Base-by-base conservation (phyloP, 2,113 vertebrate genomes). In the Melanotaenia duboulayi region DNA sequence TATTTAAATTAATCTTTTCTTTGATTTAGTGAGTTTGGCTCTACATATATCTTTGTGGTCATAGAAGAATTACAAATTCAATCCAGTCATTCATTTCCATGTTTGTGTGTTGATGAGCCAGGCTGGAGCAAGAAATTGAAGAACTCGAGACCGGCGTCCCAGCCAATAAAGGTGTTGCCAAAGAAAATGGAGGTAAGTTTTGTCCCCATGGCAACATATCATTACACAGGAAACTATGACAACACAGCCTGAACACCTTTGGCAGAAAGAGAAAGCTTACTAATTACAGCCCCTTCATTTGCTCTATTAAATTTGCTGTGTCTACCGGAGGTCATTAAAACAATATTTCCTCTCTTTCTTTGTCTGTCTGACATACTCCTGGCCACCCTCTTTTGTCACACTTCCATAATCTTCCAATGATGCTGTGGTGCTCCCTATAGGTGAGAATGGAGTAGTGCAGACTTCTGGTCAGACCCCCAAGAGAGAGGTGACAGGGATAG, bases 71-170 rank as follows among this genome's bases (percentile, higher is more conserved):
- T 23, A 13, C 4, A 39, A 37, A 19, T 60, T 49, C 2, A 35
- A 42, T 42, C 24, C 2, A 52, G 22, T 65, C 12, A 23, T 55
- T 25, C 1, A 51, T 42, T 44, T 54, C 19, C 37, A 46, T 74
- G n/a, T 48, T 10, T 65, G 22, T 70, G 57, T 75, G 67, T 75
- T 20, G 77, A 11, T 67, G 67, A 62, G 20, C 24, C 87, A 98
- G 97, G 92, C 91, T 98, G 82, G 97, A 97, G 89, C 94, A 93
- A 84, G 97, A 97, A 83, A 94, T 99, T 9, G 96, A 97, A 67
- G 90, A 82, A 0, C 92, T 99, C 83, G 97, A 99, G 91, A 96
- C 91, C 0, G 86, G 93, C 0, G 84, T 84, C 11, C 88, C 92
- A 0, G 86, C 69, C 48, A 91, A 62, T 83, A 84, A 1, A 92